Base-by-base conservation (phyloP, 2,888 invertebrate species). In the Morpho deidamia region DNA sequence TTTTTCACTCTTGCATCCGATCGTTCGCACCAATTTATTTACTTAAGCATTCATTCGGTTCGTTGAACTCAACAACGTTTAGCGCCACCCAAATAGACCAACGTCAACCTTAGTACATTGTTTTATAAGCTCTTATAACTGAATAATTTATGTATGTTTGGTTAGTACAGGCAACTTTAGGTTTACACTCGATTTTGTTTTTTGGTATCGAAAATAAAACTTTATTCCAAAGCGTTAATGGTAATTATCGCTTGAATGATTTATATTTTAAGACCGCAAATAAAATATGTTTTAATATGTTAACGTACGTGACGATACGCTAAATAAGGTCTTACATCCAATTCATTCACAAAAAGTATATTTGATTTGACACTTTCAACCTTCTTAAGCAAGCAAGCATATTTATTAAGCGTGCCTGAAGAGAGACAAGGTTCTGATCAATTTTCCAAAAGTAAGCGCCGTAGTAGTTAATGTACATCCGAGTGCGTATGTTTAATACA, bases 11-110 rank as follows among this genome's bases (percentile, higher is more conserved):
- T 70, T 72, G 71, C 76, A 76, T 72, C 69, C 66, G 63, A 67
- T 68, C 58, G 68, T 70, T 70, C 60, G 65, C 76, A 74, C 74
- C 79, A 79, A 81, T 81, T 78, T 83, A 81, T 83, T 84, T 81
- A 76, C 77, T 75, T 71, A 78, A 70, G 72, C 74, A 63, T 70
- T 68, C 68, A 67, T 69, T 68, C 63, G 72, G 84, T 80, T 81
- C 83, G 74, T 66, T 75, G 84, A 84, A 81, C 84, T 70, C 49
- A 9, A 39, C 44, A 34, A 49, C 40, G 55, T 59, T 60, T 51
- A 38, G 56, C 51, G 44, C 32, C 37, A 33, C 7, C 33, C 12
- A 40, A 35, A 54, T 56, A 58, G 56, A 46, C 49, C 34, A 62
- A 61, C 55, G 42, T 46, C 51, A 46, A 56, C 60, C 46, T 57